A percentile compares a stretch with the other conserved stretches of the same genome.
Conservation (phyloP, 2,113 vertebrate species). For the Puma concolor region DNA sequence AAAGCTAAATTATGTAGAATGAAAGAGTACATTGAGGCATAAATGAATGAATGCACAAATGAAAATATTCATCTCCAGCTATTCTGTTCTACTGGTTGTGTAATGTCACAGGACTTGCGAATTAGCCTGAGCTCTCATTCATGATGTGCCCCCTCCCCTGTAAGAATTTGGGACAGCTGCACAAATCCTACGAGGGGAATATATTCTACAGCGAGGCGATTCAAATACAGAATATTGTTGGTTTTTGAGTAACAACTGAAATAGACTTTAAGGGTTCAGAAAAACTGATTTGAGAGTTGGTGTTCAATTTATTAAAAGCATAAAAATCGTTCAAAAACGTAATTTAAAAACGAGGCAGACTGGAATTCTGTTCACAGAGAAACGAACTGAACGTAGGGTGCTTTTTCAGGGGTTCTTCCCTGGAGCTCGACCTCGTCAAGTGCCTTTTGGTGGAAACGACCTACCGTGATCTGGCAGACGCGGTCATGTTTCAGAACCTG, state of each 20-base stretch:
- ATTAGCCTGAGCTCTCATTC: too few relatives aligned
- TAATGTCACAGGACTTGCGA: rapidly evolving
- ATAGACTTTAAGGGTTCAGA: not conserved
- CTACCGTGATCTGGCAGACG: not conserved
- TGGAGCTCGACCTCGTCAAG: rapidly evolving
- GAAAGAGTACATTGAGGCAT: not conserved
- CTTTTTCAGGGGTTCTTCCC: not conserved
- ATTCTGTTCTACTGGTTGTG: rapidly evolving
- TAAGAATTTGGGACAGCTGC: too few relatives aligned
- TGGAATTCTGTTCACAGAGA: not conserved
- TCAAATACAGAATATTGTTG: not conserved
- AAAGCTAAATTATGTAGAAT: not conserved
- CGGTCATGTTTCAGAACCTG: not conserved
- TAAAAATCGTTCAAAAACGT: not conserved
- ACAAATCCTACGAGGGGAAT: not conserved
- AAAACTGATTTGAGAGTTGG: not conserved
- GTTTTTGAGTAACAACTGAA: not conserved
- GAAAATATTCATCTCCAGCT: too few relatives aligned
- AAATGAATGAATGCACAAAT: not conserved
- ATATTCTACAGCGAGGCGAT: not conserved
- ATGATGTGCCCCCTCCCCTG: rapidly evolving
- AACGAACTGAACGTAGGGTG: rapidly evolving
- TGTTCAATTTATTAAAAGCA: not conserved
- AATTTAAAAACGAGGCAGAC: not conserved
- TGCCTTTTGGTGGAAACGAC: not conserved